A percentile compares a stretch with the other conserved stretches of the same genome.
Conservation (phyloP, 2,113 vertebrate species). For the Struthidea cinerea region DNA sequence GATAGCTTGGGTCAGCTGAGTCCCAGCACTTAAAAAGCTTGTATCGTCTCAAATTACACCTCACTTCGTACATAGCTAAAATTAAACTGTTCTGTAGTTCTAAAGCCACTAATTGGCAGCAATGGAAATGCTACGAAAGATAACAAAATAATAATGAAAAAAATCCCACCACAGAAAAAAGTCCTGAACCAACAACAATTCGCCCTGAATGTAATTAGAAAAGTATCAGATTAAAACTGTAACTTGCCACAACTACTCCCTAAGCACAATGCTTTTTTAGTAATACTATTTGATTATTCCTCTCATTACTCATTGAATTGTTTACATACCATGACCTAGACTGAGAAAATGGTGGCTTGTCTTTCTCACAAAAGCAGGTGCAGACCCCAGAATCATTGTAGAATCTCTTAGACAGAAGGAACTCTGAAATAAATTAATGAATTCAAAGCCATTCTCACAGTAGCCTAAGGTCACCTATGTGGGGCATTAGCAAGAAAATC, state of each 20-base stretch:
- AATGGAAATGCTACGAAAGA: background rate
- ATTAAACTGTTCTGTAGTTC: background rate
- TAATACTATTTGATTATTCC: background rate
- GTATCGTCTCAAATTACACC: background rate
- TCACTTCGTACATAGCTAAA: background rate
- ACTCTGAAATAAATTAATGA: background rate
- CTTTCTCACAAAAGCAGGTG: background rate
- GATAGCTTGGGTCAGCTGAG: background rate
- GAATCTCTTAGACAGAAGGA: background rate
- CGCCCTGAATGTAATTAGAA: background rate
- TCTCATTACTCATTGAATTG: background rate
- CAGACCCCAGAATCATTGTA: background rate
- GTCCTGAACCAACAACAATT: background rate
- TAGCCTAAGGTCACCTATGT: background rate
- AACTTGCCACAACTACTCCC: background rate
- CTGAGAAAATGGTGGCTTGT: background rate
- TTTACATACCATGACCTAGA: background rate
- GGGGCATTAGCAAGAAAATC: background rate
- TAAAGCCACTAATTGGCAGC: background rate
- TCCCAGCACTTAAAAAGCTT: background rate
- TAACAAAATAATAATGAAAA: background rate
- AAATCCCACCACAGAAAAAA: background rate
- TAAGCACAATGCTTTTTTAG: background rate
- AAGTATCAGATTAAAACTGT: background rate
- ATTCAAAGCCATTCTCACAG: background rate